Conservation (phyloP, 2,113 vertebrate species). For the Rhizomys pruinosus region DNA sequence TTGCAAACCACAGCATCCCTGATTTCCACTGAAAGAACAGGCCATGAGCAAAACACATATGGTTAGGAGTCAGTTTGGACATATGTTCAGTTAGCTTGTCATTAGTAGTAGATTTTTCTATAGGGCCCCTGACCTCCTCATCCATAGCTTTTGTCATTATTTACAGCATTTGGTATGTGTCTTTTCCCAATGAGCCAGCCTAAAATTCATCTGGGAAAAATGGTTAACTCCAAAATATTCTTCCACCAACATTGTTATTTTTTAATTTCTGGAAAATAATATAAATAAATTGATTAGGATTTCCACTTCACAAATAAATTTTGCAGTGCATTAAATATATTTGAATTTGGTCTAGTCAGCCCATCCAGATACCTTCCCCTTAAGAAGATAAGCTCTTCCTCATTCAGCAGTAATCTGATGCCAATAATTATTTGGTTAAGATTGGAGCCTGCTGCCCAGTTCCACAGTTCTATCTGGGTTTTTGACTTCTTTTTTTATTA, state of each 20-base stretch:
- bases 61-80: neutral
- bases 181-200: rapidly evolving
- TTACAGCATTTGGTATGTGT: no score
- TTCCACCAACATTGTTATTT: neutral
- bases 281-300: neutral
- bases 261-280: neutral
- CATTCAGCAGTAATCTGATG: no score
- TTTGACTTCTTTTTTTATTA: no score
- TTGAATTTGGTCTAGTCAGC: no score
- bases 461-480: no score
- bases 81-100: neutral
- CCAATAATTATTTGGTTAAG: no score
- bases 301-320: neutral
- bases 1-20: neutral
- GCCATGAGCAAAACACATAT: neutral
- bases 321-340: neutral
- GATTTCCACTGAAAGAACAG: neutral
- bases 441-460: no score
- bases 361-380: no score
- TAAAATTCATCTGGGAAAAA: neutral
- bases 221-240: neutral
- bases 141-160: neutral
- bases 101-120: neutral
- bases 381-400: no score
- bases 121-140: neutral